Percentiles rank a stretch among this genome's conserved stretches.
Evolutionary conservation across 2,113 vertebrate species (phyloP).

Genomic region (Nannobrachium achirus): DNA sequence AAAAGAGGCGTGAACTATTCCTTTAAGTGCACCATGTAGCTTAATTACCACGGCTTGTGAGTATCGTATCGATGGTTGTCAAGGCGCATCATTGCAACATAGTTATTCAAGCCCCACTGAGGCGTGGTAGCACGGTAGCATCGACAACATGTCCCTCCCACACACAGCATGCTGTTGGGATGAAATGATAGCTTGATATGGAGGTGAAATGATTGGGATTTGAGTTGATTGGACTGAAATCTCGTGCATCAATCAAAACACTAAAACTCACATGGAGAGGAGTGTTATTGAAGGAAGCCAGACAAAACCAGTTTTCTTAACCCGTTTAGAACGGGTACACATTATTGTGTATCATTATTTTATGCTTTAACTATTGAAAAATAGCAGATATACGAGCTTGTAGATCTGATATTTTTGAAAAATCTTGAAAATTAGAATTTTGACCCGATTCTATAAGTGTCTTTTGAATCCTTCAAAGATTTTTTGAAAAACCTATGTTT

Average conservation of each 20-base stretch:
- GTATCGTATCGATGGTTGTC: no score
- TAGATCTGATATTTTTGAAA: no score
- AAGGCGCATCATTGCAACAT: slow-evolving; percentile 37
- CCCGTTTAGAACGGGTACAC: no score
- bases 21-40: slow-evolving; percentile 35
- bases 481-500: no score
- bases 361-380: no score
- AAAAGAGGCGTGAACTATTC: slow-evolving; percentile 47
- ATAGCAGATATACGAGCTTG: no score
- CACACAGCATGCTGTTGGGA: slow-evolving; percentile 24
- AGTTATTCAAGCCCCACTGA: slow-evolving; percentile 53
- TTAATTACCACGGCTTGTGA: slow-evolving; percentile 56
- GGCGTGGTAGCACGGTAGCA: slow-evolving; percentile 24
- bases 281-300: background rate
- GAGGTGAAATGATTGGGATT: slow-evolving; percentile 38
- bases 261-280: background rate
- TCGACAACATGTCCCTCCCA: slow-evolving; percentile 26
- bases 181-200: slow-evolving; percentile 40
- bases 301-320: background rate
- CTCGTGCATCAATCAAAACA: background rate
- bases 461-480: no score
- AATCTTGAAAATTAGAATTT: no score
- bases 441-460: no score
- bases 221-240: slow-evolving; percentile 52
- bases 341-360: no score